Evolutionary conservation across 1,140 invertebrate genomes (phyloP), one percentile per base, ranked within the genome.

Genomic region (Polypedilum vanderplanki): DNA sequence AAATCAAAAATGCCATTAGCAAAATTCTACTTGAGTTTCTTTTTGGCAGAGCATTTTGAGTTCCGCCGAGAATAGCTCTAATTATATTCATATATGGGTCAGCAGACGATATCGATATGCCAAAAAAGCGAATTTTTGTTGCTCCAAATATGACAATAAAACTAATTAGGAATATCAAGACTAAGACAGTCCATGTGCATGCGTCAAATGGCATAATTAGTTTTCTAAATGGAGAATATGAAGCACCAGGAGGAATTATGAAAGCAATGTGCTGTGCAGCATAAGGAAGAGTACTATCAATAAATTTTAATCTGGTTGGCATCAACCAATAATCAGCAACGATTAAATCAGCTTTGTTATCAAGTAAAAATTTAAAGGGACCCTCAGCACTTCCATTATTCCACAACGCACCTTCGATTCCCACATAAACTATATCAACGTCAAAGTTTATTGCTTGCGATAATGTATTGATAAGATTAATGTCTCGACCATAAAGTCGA

Each of bases 401-500:
- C 2, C 9, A 70, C 18, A 70, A 10, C 2, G 65, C 17, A 20
- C 65, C 65, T 22, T 18, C 20, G 10, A 9, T 12, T 4, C 20
- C 20, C 7, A 70, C 20, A 18, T 70, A 70, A 18, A 70, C 65
- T 18, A 18, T 18, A 70, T 20, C 20, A 20, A 70, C 8, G 7
- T 70, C 17, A 70, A 70, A 70, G 1, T 70, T 70, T 10, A 70
- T 20, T 7, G 17, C 17, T 4, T 20, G 2, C 8, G 65, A 18
- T 70, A 70, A 22, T 20, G 17, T 22, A 5, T 70, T 22, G 65
- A 70, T 12, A 22, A 70, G 65, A 10, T 18, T 22, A 20, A 70
- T 70, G 8, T 70, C 65, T 8, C 65, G 65, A 8, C 65, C 65
- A 22, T 70, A 70, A 70, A 70, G 12, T 57, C n/a, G 65, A n/a